Evolutionary conservation across 92 coral and sea anemone species (phyloP).

Genomic region (Epizoanthus ramosus): DNA sequence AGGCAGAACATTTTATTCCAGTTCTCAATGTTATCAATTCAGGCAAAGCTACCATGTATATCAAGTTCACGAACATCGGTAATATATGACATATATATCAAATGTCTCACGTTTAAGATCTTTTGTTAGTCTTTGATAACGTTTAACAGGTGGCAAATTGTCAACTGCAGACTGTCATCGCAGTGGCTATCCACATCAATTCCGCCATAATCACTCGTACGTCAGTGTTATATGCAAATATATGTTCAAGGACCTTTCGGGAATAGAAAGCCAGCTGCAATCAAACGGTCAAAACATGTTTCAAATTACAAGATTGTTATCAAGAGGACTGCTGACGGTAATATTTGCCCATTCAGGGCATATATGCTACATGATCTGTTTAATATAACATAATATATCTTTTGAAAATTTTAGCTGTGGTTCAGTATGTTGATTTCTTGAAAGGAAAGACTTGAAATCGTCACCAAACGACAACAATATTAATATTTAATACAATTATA

Average conservation of each 20-base stretch:
- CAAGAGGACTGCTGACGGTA: background rate
- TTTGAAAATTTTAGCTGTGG: background rate
- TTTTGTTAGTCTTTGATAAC: no score
- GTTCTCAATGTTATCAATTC: no score
- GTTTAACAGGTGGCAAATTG: background rate
- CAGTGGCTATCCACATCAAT: background rate
- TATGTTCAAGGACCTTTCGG: background rate
- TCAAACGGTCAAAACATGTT: background rate
- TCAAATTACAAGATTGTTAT: background rate
- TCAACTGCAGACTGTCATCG: background rate
- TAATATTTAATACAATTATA: background rate
- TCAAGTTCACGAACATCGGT: no score
- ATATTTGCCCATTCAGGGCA: background rate
- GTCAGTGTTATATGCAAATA: conserved; percentile 36
- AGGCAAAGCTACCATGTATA: no score
- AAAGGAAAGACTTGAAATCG: background rate
- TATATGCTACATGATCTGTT: no score
- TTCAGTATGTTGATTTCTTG: background rate
- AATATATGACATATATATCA: no score
- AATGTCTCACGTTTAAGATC: no score
- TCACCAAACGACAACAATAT: background rate
- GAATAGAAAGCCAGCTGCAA: background rate
- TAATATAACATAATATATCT: no score
- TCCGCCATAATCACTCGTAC: background rate
- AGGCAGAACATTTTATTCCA: no score